phyloP scores from a whole-genome alignment of 1,140 invertebrate genomes.

The Bombus sylvicola region DNA sequence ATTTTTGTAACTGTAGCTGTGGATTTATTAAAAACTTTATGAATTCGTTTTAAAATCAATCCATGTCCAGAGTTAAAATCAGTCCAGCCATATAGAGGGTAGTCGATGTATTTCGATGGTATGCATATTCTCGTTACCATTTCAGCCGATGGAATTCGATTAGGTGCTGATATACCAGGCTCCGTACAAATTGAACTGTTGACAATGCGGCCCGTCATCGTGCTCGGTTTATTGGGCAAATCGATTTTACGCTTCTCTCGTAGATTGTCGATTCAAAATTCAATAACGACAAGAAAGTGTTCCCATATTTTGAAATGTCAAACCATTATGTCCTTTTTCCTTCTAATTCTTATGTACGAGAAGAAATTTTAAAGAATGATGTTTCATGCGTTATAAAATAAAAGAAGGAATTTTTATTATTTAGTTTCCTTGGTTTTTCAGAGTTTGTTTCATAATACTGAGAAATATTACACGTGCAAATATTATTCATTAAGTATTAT shows the following conservation, averaged over 20 bases:
- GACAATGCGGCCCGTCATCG: slow-evolving; percentile 42
- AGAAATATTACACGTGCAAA: not conserved
- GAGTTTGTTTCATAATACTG: not conserved
- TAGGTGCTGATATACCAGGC: slow-evolving; percentile 34
- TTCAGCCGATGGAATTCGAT: slow-evolving; percentile 40
- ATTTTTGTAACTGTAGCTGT: not conserved
- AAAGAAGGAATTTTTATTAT: not conserved
- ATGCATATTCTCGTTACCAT: slow-evolving; percentile 40
- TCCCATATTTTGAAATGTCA: not conserved
- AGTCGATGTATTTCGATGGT: not conserved
- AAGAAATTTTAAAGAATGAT: no score
- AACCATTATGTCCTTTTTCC: not conserved
- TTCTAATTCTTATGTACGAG: not conserved
- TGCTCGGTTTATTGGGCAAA: slow-evolving; percentile 29
- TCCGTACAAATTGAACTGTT: slow-evolving; percentile 45
- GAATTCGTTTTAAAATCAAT: no score
- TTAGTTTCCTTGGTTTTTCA: not conserved
- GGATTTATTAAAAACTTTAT: not conserved
- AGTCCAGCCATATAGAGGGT: no score
- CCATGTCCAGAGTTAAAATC: no score
- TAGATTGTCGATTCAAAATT: slow-evolving; percentile 15
- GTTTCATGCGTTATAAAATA: not conserved
- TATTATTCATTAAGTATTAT: no score
- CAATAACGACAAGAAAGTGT: not conserved
- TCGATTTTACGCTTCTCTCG: slow-evolving; percentile 35